These are phyloP conservation scores for Camptogramma bilineatum DNA, from an alignment of 2,888 invertebrate species.

Conservation along the genomic window DNA sequence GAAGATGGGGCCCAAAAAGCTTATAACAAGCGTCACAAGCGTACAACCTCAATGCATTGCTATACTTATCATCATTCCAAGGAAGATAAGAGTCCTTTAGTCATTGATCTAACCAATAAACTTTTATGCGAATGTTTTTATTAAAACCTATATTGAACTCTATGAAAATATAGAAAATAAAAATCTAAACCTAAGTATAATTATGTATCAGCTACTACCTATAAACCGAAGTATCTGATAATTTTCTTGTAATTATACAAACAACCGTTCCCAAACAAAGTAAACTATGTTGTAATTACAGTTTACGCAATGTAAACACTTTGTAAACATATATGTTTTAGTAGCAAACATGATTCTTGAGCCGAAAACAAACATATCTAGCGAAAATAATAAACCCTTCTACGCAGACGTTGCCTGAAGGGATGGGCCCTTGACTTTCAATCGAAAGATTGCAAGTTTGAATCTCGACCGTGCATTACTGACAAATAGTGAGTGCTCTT, in stretches of 20 bases:
- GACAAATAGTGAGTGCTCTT: no score
- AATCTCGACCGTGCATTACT: neutral
- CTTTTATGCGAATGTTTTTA: no score
- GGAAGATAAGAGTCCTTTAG: no score
- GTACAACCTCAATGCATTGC: no score
- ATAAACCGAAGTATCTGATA: neutral
- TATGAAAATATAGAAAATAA: no score
- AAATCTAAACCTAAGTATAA: no score
- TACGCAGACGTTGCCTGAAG: neutral
- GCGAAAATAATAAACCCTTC: neutral
- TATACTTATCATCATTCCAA: no score
- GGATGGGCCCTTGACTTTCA: neutral
- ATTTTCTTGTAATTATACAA: constrained; percentile 17
- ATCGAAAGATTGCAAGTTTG: neutral
- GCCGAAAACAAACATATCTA: constrained; percentile 17
- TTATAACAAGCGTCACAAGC: no score
- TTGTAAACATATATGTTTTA: constrained; percentile 16
- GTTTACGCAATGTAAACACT: constrained; percentile 26
- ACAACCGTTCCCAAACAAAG: constrained; percentile 16
- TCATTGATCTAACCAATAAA: no score
- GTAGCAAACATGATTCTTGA: constrained; percentile 17
- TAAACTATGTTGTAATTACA: constrained; percentile 27
- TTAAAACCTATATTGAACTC: no score
- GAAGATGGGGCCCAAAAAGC: no score
- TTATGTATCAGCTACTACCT: no score